Base-by-base conservation (phyloP, 2,888 invertebrate species). In the Conistra vaccinii region DNA sequence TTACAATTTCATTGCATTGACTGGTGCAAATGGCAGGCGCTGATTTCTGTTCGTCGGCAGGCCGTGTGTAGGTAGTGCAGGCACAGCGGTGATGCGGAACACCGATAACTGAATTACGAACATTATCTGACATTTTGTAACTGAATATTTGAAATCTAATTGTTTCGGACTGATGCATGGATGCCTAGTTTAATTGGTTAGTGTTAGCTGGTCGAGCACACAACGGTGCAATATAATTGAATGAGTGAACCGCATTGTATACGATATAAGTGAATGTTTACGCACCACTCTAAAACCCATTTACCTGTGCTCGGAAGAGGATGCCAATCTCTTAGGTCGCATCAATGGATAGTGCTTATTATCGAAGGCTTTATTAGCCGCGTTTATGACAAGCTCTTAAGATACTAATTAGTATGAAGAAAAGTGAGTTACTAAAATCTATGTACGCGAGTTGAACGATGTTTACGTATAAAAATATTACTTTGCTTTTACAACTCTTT, bases 1-100 rank as follows among this genome's bases (percentile, higher is more conserved):
- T 91, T 90, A 91, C 92, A 89, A 93, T 95, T 94, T 92, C 90
- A 93, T 93, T 94, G 91, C 93, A 91, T 91, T 91, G 89, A 90
- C 85, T 86, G 83, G 80, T 89, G 88, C 85, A 90, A 90, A 91
- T 91, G 90, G 87, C 85, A 87, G 85, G 86, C 87, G 78, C 80
- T 89, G 90, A 91, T 90, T 92, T 89, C 88, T 89, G 88, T 48
- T 67, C 51, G 45, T 78, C 39, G 72, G 61, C 68, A 80, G 42
- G 39, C 32, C 9, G 53, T 23, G n/a, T 39, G 80, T 35, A 20
- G 42, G 80, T 35, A 20, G 42, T 23, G 32, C 29, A 26, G 76
- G 42, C 78, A 75, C 82, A 83, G 87, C 86, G 81, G 75, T 88
- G 85, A 88, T 88, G 76, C 68, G 79, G 73, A 87, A 82, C 85